Percentiles rank a stretch among this genome's conserved stretches.
phyloP scores from a whole-genome alignment of 1,140 invertebrate species.

The Centruroides sculpturatus region DNA sequence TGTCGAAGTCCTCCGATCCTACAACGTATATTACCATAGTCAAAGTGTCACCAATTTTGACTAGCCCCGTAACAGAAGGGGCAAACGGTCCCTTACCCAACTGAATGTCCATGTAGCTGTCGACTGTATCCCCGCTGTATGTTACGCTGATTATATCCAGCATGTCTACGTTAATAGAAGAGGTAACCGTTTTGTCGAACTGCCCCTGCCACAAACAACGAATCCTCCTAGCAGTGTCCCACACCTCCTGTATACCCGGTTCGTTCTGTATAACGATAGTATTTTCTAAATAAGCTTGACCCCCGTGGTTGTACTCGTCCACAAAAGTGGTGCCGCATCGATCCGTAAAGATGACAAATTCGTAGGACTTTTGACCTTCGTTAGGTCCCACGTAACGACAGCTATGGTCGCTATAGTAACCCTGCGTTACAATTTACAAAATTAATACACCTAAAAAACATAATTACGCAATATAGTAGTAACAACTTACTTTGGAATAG shows the following conservation, averaged over 20 bases:
- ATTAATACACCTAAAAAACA: too few relatives aligned
- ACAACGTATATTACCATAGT: slow-evolving; percentile 64
- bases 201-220: slow-evolving; percentile 6
- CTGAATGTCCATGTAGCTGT: slow-evolving; percentile 15
- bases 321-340: slow-evolving; percentile 42
- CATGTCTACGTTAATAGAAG: slow-evolving; percentile 27
- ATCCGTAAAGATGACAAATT: slow-evolving; percentile 56
- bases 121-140: slow-evolving; percentile 11
- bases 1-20: slow-evolving; percentile 60
- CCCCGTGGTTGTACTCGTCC: not conserved
- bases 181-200: slow-evolving; percentile 13
- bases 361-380: slow-evolving; percentile 48
- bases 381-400: slow-evolving; percentile 41
- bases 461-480: slow-evolving; percentile 28
- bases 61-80: slow-evolving; percentile 46
- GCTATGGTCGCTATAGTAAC: slow-evolving; percentile 40
- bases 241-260: not conserved
- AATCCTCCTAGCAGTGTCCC: slow-evolving; percentile 3
- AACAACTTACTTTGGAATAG: slow-evolving; percentile 53
- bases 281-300: slow-evolving; percentile 46
- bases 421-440: slow-evolving; percentile 23
- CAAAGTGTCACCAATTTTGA: slow-evolving; percentile 67
- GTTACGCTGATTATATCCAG: slow-evolving; percentile 44
- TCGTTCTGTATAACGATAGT: slow-evolving; percentile 1
- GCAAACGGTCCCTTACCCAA: slow-evolving; percentile 12